Base-by-base conservation (phyloP, 35 echinoderm and acorn worm species). In the Hemicentrotus pulcherrimus region DNA sequence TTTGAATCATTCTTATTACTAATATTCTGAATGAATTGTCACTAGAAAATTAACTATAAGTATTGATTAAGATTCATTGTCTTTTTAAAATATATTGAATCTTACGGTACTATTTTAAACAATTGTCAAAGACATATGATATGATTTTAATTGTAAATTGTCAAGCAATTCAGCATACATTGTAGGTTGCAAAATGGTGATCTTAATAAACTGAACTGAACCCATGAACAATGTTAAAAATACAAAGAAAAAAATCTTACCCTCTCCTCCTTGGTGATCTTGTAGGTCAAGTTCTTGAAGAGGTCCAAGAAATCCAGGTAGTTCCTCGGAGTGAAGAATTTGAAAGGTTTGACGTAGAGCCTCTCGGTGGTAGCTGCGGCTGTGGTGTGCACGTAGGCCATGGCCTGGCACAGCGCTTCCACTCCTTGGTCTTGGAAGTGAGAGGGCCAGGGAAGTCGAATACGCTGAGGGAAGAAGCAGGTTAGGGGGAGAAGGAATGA, bases 261-360 rank as follows among this genome's bases (percentile, higher is more conserved):
- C 94, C 94, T 97, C 47, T 99, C 96, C 60, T 97, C 96, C 88
- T 96, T 99, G 28, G 89, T 96, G 91, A 99, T 97, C 61, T 98
- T 97, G 95, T 95, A 97, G 9, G 94, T 91, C 16, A 99, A 47
- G 33, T 94, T 97, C 88, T 99, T 99, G 94, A 99, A 99, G 78
- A 99, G 97, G 92, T 99, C 98, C 95, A 99, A 97, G 86, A 99
- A 99, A 86, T 99, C 98, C 30, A 99, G 92, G 94, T 95, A 99
- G 28, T 96, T 99, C 7, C 94, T 46, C 5, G 98, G 98, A 93
- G 95, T 97, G 61, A 95, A 99, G 86, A 99, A 96, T 47, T 97
- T 95, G 94, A 96, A 94, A 10, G 46, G 94, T 91, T 87, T 93
- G 60, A 92, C 85, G 55, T 88, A 95, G 24, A 95, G 88, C 85